phyloP scores from a whole-genome alignment of 2,888 invertebrate species.

The Agrochola lota region DNA sequence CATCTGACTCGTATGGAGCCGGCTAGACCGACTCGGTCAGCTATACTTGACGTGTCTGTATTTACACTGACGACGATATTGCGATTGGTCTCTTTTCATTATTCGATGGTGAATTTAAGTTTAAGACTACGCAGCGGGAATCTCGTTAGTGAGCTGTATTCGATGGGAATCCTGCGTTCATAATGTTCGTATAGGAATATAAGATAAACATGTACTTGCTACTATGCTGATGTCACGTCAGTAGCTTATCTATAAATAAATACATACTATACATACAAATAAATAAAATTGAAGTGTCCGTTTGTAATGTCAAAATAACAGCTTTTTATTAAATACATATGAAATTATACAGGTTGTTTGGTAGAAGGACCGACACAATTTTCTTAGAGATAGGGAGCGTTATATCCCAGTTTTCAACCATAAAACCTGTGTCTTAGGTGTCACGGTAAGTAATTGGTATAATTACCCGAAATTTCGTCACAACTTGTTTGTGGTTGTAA shows the following conservation, averaged over 20 bases:
- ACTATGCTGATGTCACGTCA: neutral
- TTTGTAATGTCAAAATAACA: too few relatives aligned
- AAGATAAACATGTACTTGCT: conserved; percentile 13
- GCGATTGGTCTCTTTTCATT: conserved; percentile 60
- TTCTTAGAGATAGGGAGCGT: too few relatives aligned
- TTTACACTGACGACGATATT: conserved; percentile 48
- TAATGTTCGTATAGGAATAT: conserved; percentile 2
- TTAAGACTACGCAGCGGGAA: conserved; percentile 75
- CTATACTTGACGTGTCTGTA: conserved; percentile 48
- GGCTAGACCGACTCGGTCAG: conserved; percentile 74
- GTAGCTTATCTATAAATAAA: neutral
- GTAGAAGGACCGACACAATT: too few relatives aligned
- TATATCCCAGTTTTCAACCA: too few relatives aligned
- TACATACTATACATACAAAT: too few relatives aligned
- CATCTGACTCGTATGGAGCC: conserved; percentile 79
- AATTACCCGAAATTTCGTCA: too few relatives aligned
- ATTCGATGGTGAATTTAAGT: conserved; percentile 75
- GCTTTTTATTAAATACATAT: too few relatives aligned
- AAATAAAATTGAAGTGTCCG: too few relatives aligned
- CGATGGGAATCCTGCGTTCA: conserved; percentile 25
- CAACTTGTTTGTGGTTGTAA: too few relatives aligned
- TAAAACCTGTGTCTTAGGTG: too few relatives aligned
- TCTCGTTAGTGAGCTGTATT: conserved; percentile 70
- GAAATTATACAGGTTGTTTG: too few relatives aligned
- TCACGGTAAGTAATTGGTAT: too few relatives aligned